These are phyloP conservation scores for Hydractinia echinata DNA, from an alignment of 30 jellyfish, hydroid and myxozoan genomes.

Conservation along the genomic window DNA sequence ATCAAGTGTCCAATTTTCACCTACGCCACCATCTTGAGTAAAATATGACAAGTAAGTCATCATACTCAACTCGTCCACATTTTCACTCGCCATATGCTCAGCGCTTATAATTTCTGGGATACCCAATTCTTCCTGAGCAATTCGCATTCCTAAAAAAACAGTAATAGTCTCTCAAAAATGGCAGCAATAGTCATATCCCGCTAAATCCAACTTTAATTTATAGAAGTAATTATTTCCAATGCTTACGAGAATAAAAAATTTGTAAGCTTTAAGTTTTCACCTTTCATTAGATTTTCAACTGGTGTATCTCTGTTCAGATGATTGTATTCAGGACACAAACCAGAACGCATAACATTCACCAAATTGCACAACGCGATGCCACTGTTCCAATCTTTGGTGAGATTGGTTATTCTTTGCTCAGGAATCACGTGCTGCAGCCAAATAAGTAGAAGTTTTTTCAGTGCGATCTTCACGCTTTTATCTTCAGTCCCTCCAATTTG, in stretches of 20 bases:
- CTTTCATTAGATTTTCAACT: conserved; percentile 52
- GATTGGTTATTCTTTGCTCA: conserved; percentile 61
- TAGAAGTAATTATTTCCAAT: no score
- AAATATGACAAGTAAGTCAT: conserved; percentile 90
- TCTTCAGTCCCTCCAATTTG: conserved; percentile 86
- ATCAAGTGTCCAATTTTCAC: conserved; percentile 62
- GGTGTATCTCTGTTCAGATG: conserved; percentile 52
- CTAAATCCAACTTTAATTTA: no score
- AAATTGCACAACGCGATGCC: conserved; percentile 91
- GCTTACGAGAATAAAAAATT: neutral
- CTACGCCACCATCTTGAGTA: conserved; percentile 90
- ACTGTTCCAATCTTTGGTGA: conserved; percentile 90
- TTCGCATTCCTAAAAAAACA: conserved; percentile 52
- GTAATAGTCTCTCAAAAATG: no score
- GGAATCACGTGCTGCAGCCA: conserved; percentile 92
- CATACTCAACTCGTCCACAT: conserved; percentile 93
- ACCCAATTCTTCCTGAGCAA: conserved; percentile 70
- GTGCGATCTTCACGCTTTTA: conserved; percentile 56
- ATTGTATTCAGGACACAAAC: conserved; percentile 67
- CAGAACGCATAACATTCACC: conserved; percentile 78
- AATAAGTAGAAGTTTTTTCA: conserved; percentile 69
- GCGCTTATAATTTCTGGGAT: conserved; percentile 80
- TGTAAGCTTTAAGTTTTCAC: neutral
- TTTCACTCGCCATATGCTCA: conserved; percentile 78
- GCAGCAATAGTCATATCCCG: no score